phyloP scores from a whole-genome alignment of 92 coral and sea anemone species.

The Phenganax subtilis region DNA sequence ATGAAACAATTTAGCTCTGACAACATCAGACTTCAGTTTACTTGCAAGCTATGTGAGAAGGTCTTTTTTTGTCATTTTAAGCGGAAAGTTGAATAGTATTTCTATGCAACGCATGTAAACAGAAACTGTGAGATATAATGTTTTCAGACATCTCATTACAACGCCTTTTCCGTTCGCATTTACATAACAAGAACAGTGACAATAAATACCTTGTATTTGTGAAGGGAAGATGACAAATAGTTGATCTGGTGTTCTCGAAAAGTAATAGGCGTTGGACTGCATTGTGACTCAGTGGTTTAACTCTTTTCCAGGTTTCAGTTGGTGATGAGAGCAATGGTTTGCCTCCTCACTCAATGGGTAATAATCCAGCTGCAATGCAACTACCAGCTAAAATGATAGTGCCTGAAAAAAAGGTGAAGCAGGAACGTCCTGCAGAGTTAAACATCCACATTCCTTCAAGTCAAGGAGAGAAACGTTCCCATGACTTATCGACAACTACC shows the following conservation, averaged over 20 bases:
- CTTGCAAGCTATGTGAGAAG: too few species aligned
- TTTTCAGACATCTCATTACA: background rate
- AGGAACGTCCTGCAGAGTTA: slow-evolving; percentile 7
- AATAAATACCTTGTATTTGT: background rate
- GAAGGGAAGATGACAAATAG: background rate
- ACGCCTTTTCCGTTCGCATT: slow-evolving; percentile 13
- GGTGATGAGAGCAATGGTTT: slow-evolving; percentile 24
- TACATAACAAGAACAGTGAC: background rate
- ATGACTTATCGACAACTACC: background rate
- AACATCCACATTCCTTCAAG: slow-evolving; percentile 33
- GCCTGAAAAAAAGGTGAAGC: slow-evolving; percentile 15
- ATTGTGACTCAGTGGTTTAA: background rate
- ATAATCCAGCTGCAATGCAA: slow-evolving; percentile 20
- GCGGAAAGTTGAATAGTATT: background rate
- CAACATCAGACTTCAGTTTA: too few species aligned
- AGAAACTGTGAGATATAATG: background rate
- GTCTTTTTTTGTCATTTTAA: background rate
- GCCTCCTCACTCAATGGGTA: slow-evolving; percentile 35
- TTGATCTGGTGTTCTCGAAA: background rate
- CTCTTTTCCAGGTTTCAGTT: background rate
- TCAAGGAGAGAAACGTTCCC: slow-evolving; percentile 17
- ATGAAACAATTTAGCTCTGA: too few species aligned
- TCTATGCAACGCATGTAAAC: background rate
- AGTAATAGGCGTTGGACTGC: background rate
- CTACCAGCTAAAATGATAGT: background rate